These are phyloP conservation scores for Andrena flavipes DNA, from an alignment of 2,888 invertebrate genomes.

Conservation along the genomic window DNA sequence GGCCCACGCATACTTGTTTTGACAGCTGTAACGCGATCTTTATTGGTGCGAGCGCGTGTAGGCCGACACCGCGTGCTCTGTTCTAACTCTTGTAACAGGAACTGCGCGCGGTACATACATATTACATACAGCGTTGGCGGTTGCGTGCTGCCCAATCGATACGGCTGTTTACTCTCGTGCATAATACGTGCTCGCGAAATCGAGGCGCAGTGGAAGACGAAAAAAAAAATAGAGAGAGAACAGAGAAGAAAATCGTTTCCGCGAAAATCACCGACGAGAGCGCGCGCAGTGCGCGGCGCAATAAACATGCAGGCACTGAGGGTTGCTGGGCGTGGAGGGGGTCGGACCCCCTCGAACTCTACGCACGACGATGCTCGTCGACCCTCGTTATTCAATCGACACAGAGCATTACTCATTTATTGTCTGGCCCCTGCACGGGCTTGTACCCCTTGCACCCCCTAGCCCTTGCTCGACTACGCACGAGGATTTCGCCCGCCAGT, in stretches of 20 bases:
- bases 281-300: slow-evolving; percentile 6
- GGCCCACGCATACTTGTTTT: slow-evolving; percentile 49
- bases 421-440: slow-evolving; percentile 42
- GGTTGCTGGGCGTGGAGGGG: slow-evolving; percentile 10
- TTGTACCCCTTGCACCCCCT: background rate
- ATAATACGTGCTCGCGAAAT: slow-evolving; percentile 15
- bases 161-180: slow-evolving; percentile 21
- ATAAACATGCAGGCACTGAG: slow-evolving; percentile 6
- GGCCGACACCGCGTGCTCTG: background rate
- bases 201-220: background rate
- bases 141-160: slow-evolving; percentile 36
- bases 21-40: slow-evolving; percentile 50
- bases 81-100: slow-evolving; percentile 26
- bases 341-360: slow-evolving; percentile 28
- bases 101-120: slow-evolving; percentile 2
- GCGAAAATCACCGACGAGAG: slow-evolving; percentile 42
- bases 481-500: slow-evolving; percentile 39
- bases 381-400: slow-evolving; percentile 70
- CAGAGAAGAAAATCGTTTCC: slow-evolving; percentile 26
- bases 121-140: background rate
- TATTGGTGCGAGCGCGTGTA: slow-evolving; percentile 29
- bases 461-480: slow-evolving; percentile 25
- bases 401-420: slow-evolving; percentile 68
- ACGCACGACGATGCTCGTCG: slow-evolving; percentile 58
- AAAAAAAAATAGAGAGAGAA: background rate